These are phyloP conservation scores for Archilochus colubris DNA, from an alignment of 2,113 vertebrate genomes.

Conservation along the genomic window DNA sequence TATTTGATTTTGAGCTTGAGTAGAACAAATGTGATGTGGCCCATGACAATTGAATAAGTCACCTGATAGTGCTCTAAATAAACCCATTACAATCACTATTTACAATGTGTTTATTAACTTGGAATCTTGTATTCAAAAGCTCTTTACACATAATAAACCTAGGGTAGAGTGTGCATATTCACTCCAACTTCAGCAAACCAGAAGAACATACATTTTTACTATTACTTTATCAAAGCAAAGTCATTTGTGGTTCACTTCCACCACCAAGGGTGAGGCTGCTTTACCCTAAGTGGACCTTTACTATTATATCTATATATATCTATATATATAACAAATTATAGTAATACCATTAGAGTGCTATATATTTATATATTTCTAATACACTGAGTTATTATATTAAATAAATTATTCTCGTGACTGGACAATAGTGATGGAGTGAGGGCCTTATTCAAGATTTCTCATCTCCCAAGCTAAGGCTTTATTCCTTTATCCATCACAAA, in stretches of 20 bases:
- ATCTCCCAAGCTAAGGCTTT: not conserved
- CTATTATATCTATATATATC: not conserved
- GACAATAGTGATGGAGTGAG: not conserved
- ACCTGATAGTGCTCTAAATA: not conserved
- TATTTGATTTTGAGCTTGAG: not conserved
- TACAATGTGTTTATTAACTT: not conserved
- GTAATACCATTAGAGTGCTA: not conserved
- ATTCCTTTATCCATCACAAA: not conserved
- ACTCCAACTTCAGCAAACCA: not conserved
- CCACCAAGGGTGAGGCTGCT: not conserved
- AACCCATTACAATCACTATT: not conserved
- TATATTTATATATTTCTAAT: not conserved
- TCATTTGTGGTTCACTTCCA: not conserved
- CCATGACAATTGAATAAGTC: accelerated
- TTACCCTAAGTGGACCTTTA: not conserved
- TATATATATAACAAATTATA: not conserved
- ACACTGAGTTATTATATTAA: not conserved
- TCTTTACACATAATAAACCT: not conserved
- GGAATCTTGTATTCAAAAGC: not conserved
- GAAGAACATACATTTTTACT: not conserved
- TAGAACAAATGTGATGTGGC: not conserved
- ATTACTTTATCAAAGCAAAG: not conserved
- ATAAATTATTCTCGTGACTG: not conserved
- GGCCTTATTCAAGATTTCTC: not conserved
- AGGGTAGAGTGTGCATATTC: not conserved